Evolutionary conservation across 2,113 vertebrate genomes (phyloP).

Genomic region (Cephalopholis sonnerati): DNA sequence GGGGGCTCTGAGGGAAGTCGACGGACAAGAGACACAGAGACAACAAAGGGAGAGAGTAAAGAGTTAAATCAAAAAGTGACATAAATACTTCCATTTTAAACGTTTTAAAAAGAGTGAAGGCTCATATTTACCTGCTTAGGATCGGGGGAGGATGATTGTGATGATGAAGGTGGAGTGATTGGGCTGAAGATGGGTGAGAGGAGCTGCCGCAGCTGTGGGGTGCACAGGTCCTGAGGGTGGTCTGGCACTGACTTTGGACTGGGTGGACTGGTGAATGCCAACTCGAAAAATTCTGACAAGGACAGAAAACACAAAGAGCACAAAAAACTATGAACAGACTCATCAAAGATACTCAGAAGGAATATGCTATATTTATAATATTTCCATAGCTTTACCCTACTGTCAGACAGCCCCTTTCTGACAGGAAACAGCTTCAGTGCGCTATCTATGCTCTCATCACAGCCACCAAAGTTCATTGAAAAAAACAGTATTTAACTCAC

Average conservation of each 20-base stretch:
- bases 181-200: slow-evolving; percentile 88
- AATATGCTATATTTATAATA: too few species aligned
- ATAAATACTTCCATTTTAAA: fast-evolving
- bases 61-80: background rate
- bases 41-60: too few species aligned
- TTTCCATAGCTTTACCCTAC: too few species aligned
- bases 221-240: slow-evolving; percentile 88
- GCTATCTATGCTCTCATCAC: too few species aligned
- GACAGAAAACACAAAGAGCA: background rate
- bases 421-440: too few species aligned
- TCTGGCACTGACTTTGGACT: slow-evolving; percentile 58
- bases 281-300: slow-evolving; percentile 62
- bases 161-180: slow-evolving; percentile 13
- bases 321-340: too few species aligned
- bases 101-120: background rate
- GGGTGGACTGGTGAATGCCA: slow-evolving; percentile 81
- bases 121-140: slow-evolving; percentile 44
- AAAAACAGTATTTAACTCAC: too few species aligned
- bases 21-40: background rate
- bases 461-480: too few species aligned
- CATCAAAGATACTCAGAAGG: too few species aligned
- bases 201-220: slow-evolving; percentile 86
- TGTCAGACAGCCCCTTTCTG: too few species aligned
- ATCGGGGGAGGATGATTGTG: slow-evolving; percentile 17
- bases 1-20: slow-evolving; percentile 31